A percentile compares a stretch with the other conserved stretches of the same genome.
Evolutionary conservation across 2,797 vertebrate species (phyloP).

Genomic region (Otolemur crassicaudatus): DNA sequence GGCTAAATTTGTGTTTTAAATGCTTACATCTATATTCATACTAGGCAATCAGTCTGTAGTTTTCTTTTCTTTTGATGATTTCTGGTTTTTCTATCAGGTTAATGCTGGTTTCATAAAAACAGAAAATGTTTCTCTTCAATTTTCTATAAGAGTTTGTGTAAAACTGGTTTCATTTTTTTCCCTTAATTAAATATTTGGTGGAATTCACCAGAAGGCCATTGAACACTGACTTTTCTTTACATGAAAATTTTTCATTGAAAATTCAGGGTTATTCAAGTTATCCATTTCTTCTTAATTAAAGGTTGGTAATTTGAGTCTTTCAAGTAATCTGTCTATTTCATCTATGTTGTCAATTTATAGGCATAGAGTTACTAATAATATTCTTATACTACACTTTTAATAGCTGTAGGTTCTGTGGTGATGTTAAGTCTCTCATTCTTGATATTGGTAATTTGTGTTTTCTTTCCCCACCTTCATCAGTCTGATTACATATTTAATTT

Average conservation of each 20-base stretch:
- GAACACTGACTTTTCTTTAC: neutral
- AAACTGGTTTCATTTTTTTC: neutral
- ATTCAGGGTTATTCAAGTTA: neutral
- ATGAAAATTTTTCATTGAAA: neutral
- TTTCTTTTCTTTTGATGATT: neutral
- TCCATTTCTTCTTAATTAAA: neutral
- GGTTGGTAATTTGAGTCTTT: neutral
- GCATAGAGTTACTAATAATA: neutral
- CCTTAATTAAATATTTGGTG: neutral
- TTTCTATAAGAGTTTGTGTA: neutral
- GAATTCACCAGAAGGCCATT: neutral
- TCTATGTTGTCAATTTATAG: neutral
- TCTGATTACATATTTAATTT: neutral
- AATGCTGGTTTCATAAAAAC: neutral
- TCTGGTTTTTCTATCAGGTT: neutral
- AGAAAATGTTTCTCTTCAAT: neutral
- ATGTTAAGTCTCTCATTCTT: neutral
- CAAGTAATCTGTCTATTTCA: neutral
- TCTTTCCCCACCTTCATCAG: neutral
- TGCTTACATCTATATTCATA: neutral
- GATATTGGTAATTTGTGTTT: neutral
- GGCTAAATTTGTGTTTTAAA: neutral
- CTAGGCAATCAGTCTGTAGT: neutral
- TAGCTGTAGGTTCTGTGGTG: neutral
- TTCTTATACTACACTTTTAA: neutral